A percentile compares a stretch with the other conserved stretches of the same genome.
Evolutionary conservation across 2,888 invertebrate genomes (phyloP).

Genomic region (Sminthurides aquaticus): DNA sequence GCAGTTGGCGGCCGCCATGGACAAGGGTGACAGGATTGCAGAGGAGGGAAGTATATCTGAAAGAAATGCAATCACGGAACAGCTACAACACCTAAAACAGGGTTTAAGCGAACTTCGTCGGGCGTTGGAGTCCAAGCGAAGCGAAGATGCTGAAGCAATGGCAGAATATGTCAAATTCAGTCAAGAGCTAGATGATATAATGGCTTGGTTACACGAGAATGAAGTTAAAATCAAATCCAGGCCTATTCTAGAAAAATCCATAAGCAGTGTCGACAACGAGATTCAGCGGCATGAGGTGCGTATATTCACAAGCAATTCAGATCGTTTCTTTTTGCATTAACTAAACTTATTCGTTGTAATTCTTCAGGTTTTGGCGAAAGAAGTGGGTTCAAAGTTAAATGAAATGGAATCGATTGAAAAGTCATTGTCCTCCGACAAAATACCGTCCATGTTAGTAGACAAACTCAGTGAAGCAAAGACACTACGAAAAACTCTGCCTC

Average conservation of each 20-base stretch:
- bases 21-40: slow-evolving; percentile 87
- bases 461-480: slow-evolving; percentile 78
- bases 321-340: no score
- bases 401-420: slow-evolving; percentile 64
- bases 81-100: slow-evolving; percentile 76
- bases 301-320: no score
- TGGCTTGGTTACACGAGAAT: slow-evolving; percentile 74
- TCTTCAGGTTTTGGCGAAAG: slow-evolving; percentile 52
- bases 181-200: slow-evolving; percentile 69
- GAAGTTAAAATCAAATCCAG: slow-evolving; percentile 74
- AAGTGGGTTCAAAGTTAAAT: slow-evolving; percentile 63
- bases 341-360: slow-evolving; percentile 6
- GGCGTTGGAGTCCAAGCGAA: slow-evolving; percentile 73
- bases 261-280: slow-evolving; percentile 71
- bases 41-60: slow-evolving; percentile 82
- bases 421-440: slow-evolving; percentile 63
- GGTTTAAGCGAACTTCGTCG: slow-evolving; percentile 70
- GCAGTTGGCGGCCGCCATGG: slow-evolving; percentile 72
- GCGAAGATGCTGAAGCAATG: slow-evolving; percentile 77
- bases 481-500: slow-evolving; percentile 66
- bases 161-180: slow-evolving; percentile 81
- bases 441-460: slow-evolving; percentile 72
- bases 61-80: slow-evolving; percentile 76
- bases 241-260: slow-evolving; percentile 69
- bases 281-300: slow-evolving; percentile 63